Base-by-base conservation (phyloP, 2,888 invertebrate species). In the Zootermopsis nevadensis region DNA sequence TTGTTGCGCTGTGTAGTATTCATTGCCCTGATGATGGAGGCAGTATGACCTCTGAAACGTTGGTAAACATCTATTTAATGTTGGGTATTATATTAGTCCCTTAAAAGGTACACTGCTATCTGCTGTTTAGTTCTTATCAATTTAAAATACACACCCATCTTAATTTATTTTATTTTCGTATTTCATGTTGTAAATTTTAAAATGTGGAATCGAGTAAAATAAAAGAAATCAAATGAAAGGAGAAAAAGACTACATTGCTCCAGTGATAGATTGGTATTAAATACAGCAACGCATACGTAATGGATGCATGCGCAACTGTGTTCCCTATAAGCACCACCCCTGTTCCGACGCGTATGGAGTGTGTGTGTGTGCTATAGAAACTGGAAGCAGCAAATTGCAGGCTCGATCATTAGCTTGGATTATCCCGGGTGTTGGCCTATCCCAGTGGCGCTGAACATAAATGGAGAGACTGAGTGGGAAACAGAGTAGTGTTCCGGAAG, bases 391-490 rank as follows among this genome's bases (percentile, higher is more conserved):
- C 82, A 84, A 82, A 84, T 82, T 82, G 83, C 83, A 35, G 27
- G 82, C 76, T 42, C 77, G 83, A 88, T 88, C 88, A 87, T 88
- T 88, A 88, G 87, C 87, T 85, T 86, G 88, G 87, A 88, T 88
- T 88, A 88, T 88, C 87, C 85, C 27, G 74, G 48, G 60, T 27
- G 60, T 60, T 27, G 33, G 66, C 66, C 66, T 66, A 66, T 66
- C 66, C 66, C 66, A 66, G 66, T 27, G 66, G 30, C 69, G 69
- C 74, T 74, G 69, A 42, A 27, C 55, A 55, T 72, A 53, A 83
- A 83, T 83, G 83, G 77, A 83, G 81, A 81, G 84, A 72, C 79
- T 82, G 84, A 82, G 84, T 74, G 81, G 83, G 72, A 83, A 84
- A 83, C 84, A 84, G 48, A 67, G 80, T 69, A 83, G 69, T 83